phyloP scores from a whole-genome alignment of 2,113 vertebrate genomes.

The Choloepus hoffmanni region DNA sequence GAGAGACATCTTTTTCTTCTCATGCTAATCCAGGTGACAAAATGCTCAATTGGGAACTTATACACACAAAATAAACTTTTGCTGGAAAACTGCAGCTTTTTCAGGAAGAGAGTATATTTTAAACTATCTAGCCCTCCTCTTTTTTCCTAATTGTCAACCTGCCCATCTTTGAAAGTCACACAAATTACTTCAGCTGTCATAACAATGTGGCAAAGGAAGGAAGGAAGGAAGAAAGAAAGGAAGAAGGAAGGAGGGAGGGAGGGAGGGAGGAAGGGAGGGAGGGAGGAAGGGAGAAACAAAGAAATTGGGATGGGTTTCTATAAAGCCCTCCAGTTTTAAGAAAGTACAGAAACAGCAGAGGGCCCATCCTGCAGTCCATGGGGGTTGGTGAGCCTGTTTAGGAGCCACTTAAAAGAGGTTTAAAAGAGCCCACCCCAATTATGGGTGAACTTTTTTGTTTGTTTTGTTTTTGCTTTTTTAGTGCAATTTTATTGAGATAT shows the following conservation, averaged over 20 bases:
- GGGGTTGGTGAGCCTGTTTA: background rate
- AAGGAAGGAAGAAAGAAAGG: background rate
- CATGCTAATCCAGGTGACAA: background rate
- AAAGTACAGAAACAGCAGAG: background rate
- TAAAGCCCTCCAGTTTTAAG: slow-evolving; percentile 23
- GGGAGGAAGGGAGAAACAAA: too few species aligned
- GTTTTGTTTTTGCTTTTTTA: too few species aligned
- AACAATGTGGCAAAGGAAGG: background rate
- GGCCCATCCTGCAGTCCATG: background rate
- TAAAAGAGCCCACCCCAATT: background rate
- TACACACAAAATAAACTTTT: background rate
- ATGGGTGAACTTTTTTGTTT: background rate
- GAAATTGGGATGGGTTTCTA: background rate
- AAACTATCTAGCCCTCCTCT: background rate
- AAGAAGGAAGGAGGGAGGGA: too few species aligned
- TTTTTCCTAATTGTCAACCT: background rate
- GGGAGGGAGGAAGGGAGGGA: too few species aligned
- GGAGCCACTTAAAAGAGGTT: background rate
- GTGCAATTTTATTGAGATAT: too few species aligned
- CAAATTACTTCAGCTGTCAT: background rate
- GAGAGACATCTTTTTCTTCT: background rate
- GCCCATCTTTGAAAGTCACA: slow-evolving; percentile 26
- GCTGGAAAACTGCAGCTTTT: too few species aligned
- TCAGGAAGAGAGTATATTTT: background rate
- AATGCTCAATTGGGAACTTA: background rate